Percentiles rank a stretch among this genome's conserved stretches.
Evolutionary conservation across 2,113 vertebrate species (phyloP).

Genomic region (Lepidothrix coronata): DNA sequence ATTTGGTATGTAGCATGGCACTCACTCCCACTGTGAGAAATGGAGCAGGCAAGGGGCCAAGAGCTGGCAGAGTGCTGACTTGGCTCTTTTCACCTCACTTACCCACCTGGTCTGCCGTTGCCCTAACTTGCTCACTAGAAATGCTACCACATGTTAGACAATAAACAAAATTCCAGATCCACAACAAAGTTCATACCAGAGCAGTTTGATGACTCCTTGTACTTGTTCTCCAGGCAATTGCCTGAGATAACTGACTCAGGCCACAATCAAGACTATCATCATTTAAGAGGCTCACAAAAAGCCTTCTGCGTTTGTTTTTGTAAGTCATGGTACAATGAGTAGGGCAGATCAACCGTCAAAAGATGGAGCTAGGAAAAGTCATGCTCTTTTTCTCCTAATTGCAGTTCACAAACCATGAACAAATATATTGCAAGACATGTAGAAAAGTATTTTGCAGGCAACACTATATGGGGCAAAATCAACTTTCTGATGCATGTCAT

Average conservation of each 20-base stretch:
- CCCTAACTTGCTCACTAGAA: neutral
- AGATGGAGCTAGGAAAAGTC: neutral
- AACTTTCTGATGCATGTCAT: neutral
- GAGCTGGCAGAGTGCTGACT: neutral
- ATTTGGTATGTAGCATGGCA: neutral
- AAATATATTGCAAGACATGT: neutral
- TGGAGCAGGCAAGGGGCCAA: neutral
- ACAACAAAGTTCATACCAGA: neutral
- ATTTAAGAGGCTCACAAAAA: neutral
- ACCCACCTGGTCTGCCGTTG: neutral
- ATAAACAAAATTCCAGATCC: constrained; percentile 1
- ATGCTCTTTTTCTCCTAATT: neutral
- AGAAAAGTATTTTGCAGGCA: neutral
- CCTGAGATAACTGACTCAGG: neutral
- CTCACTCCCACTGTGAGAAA: neutral
- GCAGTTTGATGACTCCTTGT: neutral
- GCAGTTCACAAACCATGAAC: neutral
- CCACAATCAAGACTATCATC: too few species aligned
- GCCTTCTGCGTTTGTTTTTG: neutral
- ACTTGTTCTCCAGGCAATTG: neutral
- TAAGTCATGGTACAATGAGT: neutral
- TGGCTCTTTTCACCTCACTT: neutral
- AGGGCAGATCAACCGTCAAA: neutral
- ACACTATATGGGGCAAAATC: neutral
- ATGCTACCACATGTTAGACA: neutral